Base-by-base conservation (phyloP, 1,140 invertebrate genomes). In the Bombus ignitus region DNA sequence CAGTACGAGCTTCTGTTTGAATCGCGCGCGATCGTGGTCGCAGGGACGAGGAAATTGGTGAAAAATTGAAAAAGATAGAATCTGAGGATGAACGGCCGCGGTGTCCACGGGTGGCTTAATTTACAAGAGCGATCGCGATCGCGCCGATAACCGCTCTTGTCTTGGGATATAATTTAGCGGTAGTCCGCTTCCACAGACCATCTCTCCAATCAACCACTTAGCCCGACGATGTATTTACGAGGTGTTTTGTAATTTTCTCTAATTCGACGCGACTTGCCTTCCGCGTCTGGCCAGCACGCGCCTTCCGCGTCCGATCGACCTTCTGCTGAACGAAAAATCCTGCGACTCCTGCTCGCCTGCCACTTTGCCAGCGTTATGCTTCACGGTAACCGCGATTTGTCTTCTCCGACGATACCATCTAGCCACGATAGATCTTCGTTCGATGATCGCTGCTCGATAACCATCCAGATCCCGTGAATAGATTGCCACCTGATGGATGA, bases 131-230 rank as follows among this genome's bases (percentile, higher is more conserved):
- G 91, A 92, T 93, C 90, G 89, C 90, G 92, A 92, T 93, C 90
- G 92, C 91, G 88, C 84, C 91, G 91, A 93, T 94, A 93, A 91
- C 86, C 86, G 86, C 77, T 72, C 86, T 87, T 87, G 92, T 93
- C 91, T 47, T 44, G 92, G 92, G 94, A 93, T 94, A 94, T 95
- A 94, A 95, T 95, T 95, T 94, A 94, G 94, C 92, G 92, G 94
- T 94, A 94, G 94, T 95, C 94, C 88, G 88, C 88, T 93, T 86
- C 88, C 81, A 85, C 81, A 78, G 77, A 92, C 93, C 92, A 93
- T 85, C 82, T 94, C 42, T 92, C 94, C 94, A 94, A 95, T 94
- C 87, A 85, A 85, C 66, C 83, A 80, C 76, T 85, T 81, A 85
- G 57, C 28, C 70, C 70, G 83, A 73, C 77, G 83, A 85, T 80